Conservation (phyloP, 1,140 invertebrate species). For the Agrilus planipennis region DNA sequence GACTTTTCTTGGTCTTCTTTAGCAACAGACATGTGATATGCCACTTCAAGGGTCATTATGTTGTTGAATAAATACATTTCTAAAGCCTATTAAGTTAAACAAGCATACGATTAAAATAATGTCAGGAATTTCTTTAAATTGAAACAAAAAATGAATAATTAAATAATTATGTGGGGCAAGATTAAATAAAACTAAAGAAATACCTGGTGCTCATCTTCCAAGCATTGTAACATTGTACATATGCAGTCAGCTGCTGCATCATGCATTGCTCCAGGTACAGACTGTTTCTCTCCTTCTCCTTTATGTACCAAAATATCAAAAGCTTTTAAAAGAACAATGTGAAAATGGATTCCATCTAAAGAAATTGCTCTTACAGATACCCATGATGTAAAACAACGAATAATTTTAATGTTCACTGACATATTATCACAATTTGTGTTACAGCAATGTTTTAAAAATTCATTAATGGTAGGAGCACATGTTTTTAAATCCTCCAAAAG, state of each 20-base stretch:
- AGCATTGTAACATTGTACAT: conserved; percentile 67
- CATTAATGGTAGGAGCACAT: conserved; percentile 50
- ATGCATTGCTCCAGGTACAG: conserved; percentile 54
- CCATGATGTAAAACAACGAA: conserved; percentile 74
- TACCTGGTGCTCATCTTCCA: conserved; percentile 58
- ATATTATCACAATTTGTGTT: conserved; percentile 41
- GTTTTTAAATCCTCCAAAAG: conserved; percentile 63
- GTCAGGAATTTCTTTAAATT: too few relatives aligned
- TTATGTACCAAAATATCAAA: conserved; percentile 54
- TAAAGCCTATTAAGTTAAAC: conserved; percentile 33
- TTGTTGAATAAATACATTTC: conserved; percentile 71
- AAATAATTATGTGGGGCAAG: too few relatives aligned
- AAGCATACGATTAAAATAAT: too few relatives aligned
- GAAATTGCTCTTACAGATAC: conserved; percentile 58
- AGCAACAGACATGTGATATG: conserved; percentile 84
- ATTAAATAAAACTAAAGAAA: too few relatives aligned
- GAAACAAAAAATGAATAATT: too few relatives aligned
- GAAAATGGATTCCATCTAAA: conserved; percentile 50
- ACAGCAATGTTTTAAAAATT: conserved; percentile 66
- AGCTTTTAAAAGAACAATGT: conserved; percentile 53
- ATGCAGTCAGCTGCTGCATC: conserved; percentile 86
- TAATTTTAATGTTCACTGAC: conserved; percentile 46
- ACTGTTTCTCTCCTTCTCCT: conserved; percentile 31
- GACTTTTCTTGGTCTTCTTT: conserved; percentile 86
- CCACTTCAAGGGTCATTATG: conserved; percentile 67